phyloP scores from a whole-genome alignment of 2,797 vertebrate species.

The Anniella stebbinsi region DNA sequence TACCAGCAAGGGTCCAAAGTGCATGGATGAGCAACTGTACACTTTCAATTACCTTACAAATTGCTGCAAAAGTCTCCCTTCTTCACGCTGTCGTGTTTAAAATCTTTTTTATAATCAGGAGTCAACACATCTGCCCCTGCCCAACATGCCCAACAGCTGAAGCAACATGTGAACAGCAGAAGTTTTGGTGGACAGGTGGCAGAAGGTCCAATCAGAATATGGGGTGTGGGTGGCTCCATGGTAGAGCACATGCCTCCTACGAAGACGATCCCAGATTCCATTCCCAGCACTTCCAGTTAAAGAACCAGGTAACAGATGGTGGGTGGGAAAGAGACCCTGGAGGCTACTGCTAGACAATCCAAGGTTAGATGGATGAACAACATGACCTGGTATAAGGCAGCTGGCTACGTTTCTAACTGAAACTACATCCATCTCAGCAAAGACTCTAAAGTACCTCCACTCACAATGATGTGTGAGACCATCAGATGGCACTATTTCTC shows the following conservation, averaged over 20 bases:
- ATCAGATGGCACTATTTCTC: too few relatives aligned
- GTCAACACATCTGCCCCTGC: not conserved
- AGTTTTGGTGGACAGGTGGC: not conserved
- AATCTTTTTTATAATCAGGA: not conserved
- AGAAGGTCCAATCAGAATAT: too few relatives aligned
- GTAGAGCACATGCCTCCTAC: not conserved
- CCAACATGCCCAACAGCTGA: not conserved
- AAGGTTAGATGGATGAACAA: not conserved
- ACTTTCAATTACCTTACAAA: not conserved
- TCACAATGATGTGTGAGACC: not conserved
- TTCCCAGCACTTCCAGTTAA: not conserved
- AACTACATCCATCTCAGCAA: not conserved
- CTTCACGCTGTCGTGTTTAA: not conserved
- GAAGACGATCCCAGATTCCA: not conserved
- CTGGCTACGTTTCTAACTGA: not conserved
- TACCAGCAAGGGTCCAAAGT: conserved; percentile 3
- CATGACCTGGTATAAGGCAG: not conserved
- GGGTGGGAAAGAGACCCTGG: not conserved
- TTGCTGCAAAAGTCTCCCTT: not conserved
- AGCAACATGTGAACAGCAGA: not conserved
- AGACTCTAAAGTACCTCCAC: not conserved
- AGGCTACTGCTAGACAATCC: too few relatives aligned
- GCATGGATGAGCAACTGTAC: not conserved
- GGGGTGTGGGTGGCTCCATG: too few relatives aligned
- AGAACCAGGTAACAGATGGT: not conserved